phyloP scores from a whole-genome alignment of 2,888 invertebrate species.

The Thyatira batis region DNA sequence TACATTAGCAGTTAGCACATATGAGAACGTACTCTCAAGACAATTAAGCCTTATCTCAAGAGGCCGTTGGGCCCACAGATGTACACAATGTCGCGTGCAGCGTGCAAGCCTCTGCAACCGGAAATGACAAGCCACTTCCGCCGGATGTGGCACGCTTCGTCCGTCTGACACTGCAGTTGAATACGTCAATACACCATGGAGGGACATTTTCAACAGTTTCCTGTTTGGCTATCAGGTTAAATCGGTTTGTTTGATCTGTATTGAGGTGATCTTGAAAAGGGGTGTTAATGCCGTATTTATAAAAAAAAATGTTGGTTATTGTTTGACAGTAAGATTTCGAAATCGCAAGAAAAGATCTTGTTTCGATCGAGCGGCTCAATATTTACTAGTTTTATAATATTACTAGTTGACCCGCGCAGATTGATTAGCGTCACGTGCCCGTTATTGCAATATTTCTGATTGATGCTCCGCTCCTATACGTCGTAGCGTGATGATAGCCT shows the following conservation, averaged over 20 bases:
- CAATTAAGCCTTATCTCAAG: constrained; percentile 2
- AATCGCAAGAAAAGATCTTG: neutral
- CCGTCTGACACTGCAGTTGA: constrained; percentile 23
- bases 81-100: constrained; percentile 31
- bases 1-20: too few species aligned
- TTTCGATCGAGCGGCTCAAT: too few species aligned
- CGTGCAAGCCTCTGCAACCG: constrained; percentile 32
- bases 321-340: too few species aligned
- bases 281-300: too few species aligned
- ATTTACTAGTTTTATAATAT: too few species aligned
- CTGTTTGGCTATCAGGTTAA: neutral
- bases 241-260: neutral
- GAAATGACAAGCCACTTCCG: constrained; percentile 48
- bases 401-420: too few species aligned
- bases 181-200: constrained; percentile 30
- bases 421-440: too few species aligned
- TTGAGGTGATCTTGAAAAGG: neutral
- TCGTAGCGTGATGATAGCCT: too few species aligned
- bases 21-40: neutral
- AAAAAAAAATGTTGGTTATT: too few species aligned
- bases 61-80: constrained; percentile 10
- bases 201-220: neutral
- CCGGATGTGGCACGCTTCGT: constrained; percentile 42
- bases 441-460: too few species aligned
- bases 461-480: too few species aligned